Evolutionary conservation across 2,797 vertebrate genomes (phyloP).

Genomic region (Macropodus opercularis): DNA sequence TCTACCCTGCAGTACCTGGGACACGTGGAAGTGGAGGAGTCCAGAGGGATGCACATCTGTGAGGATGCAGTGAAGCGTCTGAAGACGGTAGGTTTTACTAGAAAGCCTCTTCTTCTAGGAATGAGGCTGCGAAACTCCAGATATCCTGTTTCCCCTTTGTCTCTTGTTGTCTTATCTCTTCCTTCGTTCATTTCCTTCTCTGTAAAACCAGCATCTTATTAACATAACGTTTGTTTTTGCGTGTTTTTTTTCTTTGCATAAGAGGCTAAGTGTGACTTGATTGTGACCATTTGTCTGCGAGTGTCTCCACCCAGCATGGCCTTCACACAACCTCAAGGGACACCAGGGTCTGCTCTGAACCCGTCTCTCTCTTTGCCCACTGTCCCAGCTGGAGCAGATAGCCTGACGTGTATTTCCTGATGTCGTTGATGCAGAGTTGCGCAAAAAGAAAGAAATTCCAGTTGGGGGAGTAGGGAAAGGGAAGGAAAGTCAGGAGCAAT

Average conservation of each 20-base stretch:
- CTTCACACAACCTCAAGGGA: constrained; percentile 15
- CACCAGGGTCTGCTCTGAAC: constrained; percentile 6
- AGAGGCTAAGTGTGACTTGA: not conserved
- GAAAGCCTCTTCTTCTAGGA: constrained; percentile 38
- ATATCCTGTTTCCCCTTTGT: constrained; percentile 13
- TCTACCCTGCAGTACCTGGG: constrained; percentile 89
- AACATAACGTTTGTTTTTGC: constrained; percentile 28
- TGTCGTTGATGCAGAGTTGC: constrained; percentile 43
- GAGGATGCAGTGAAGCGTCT: constrained; percentile 98
- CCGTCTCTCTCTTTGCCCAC: not conserved
- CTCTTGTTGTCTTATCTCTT: constrained; percentile 15
- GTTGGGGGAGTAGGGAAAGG: constrained; percentile 37
- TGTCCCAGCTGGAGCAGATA: constrained; percentile 37
- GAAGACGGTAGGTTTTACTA: constrained; percentile 91
- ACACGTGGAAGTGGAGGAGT: constrained; percentile 98
- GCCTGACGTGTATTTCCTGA: constrained; percentile 55
- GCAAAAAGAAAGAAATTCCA: constrained; percentile 68
- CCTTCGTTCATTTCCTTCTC: constrained; percentile 14
- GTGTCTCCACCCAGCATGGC: constrained; percentile 35
- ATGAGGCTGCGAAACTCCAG: constrained; percentile 16
- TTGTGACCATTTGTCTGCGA: constrained; percentile 23
- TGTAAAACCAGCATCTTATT: constrained; percentile 15
- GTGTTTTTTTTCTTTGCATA: constrained; percentile 2
- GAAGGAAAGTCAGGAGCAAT: constrained; percentile 20
- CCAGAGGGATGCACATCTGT: constrained; percentile 99